Evolutionary conservation across 92 coral and sea anemone genomes (phyloP).

Genomic region (Metridium senile): DNA sequence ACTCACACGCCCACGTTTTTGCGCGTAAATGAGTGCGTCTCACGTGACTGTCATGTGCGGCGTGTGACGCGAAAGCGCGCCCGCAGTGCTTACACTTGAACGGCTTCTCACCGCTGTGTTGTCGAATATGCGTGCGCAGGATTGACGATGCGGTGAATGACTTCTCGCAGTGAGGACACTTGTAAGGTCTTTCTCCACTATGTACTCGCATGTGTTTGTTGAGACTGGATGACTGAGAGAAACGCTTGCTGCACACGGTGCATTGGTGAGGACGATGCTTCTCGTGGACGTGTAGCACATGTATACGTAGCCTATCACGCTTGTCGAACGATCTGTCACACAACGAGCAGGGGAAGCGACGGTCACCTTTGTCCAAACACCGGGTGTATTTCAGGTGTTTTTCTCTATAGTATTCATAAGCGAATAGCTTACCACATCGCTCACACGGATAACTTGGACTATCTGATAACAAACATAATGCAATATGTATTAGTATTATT

Average conservation of each 20-base stretch:
- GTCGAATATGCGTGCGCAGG: slow-evolving; percentile 86
- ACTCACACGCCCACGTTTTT: slow-evolving; percentile 31
- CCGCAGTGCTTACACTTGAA: slow-evolving; percentile 84
- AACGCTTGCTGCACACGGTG: slow-evolving; percentile 60
- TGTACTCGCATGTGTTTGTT: slow-evolving; percentile 80
- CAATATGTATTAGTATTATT: too few relatives aligned
- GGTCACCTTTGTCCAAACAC: slow-evolving; percentile 74
- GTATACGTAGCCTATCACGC: slow-evolving; percentile 80
- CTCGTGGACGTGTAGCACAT: slow-evolving; percentile 82
- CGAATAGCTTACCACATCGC: slow-evolving; percentile 75
- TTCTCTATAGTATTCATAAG: slow-evolving; percentile 73
- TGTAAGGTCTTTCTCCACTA: slow-evolving; percentile 81
- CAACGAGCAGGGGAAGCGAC: slow-evolving; percentile 71
- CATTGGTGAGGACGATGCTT: slow-evolving; percentile 81
- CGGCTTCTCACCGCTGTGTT: slow-evolving; percentile 87
- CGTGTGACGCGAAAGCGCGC: slow-evolving; percentile 87
- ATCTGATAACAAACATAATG: slow-evolving; percentile 34
- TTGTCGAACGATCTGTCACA: slow-evolving; percentile 87
- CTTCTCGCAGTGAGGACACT: slow-evolving; percentile 72
- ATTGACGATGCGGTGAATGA: slow-evolving; percentile 82
- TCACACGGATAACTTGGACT: slow-evolving; percentile 71
- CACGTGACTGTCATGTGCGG: slow-evolving; percentile 92
- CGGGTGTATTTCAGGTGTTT: slow-evolving; percentile 80
- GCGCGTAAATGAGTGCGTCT: slow-evolving; percentile 56
- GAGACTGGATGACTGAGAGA: slow-evolving; percentile 87